Evolutionary conservation across 30 jellyfish, hydroid and myxozoan genomes (phyloP).

Genomic region (Pseudorhiza aurosa): DNA sequence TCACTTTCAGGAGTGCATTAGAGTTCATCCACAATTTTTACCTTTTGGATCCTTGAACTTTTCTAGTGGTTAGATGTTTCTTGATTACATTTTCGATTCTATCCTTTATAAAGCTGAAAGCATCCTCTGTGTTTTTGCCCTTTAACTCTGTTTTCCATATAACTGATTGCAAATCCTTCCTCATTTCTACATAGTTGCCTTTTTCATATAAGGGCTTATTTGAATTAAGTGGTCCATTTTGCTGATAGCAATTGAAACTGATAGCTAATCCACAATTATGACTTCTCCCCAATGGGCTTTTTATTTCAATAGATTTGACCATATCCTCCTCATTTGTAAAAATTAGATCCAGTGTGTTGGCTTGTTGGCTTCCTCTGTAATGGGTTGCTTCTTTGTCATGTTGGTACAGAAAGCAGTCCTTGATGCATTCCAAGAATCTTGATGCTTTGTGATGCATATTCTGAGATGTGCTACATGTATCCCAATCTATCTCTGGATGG

Average conservation of each 20-base stretch:
- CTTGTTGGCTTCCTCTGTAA: conserved; percentile 8
- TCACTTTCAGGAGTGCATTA: background rate
- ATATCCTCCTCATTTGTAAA: conserved; percentile 13
- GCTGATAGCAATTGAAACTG: conserved; percentile 22
- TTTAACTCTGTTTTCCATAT: conserved; percentile 14
- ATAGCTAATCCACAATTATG: conserved; percentile 17
- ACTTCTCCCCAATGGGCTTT: conserved; percentile 2
- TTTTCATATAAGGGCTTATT: conserved; percentile 13
- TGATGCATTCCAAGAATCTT: conserved; percentile 15
- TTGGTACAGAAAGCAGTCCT: conserved; percentile 7
- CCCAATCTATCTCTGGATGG: conserved; percentile 30
- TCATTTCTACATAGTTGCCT: conserved; percentile 30
- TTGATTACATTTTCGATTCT: background rate
- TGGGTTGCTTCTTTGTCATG: conserved; percentile 30
- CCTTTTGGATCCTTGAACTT: background rate
- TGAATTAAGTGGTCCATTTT: background rate
- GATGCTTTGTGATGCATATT: conserved; percentile 9
- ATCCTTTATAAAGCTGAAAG: conserved; percentile 2
- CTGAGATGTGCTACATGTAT: conserved; percentile 15
- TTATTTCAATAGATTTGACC: background rate
- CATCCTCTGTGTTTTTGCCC: conserved; percentile 31
- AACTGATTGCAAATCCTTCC: conserved; percentile 21
- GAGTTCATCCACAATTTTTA: conserved; percentile 25
- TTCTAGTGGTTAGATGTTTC: conserved; percentile 22
- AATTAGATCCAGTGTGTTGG: conserved; percentile 20